phyloP scores from a whole-genome alignment of 2,113 vertebrate genomes.

The Columba livia region DNA sequence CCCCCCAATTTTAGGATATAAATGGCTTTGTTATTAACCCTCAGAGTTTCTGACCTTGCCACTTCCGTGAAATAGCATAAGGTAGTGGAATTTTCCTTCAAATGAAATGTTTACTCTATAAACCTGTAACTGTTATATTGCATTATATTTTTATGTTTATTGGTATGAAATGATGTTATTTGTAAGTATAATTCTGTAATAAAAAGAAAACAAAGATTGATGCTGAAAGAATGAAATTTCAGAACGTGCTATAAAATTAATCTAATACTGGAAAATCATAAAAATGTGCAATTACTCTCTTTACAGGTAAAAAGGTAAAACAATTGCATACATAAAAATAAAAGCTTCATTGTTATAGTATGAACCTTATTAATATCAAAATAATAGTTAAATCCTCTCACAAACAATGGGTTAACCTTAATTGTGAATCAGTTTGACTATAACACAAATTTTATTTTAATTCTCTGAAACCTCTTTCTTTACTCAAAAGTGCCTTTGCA shows the following conservation, averaged over 20 bases:
- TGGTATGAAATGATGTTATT: slow-evolving; percentile 58
- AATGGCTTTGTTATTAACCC: slow-evolving; percentile 24
- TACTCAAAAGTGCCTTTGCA: not conserved
- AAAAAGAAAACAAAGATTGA: slow-evolving; percentile 65
- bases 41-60: slow-evolving; percentile 24
- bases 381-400: not conserved
- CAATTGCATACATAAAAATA: slow-evolving; percentile 63
- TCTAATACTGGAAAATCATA: slow-evolving; percentile 62
- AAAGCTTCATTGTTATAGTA: slow-evolving; percentile 17
- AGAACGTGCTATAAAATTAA: slow-evolving; percentile 67
- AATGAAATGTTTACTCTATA: slow-evolving; percentile 67
- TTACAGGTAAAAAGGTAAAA: slow-evolving; percentile 66
- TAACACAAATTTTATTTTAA: not conserved
- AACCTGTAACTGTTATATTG: slow-evolving; percentile 58
- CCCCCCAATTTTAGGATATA: not conserved
- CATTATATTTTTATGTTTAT: slow-evolving; percentile 57
- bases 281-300: slow-evolving; percentile 66
- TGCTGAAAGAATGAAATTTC: slow-evolving; percentile 73
- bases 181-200: slow-evolving; percentile 70
- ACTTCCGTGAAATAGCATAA: slow-evolving; percentile 23
- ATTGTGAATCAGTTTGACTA: not conserved
- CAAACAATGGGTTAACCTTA: slow-evolving; percentile 32
- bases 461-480: not conserved
- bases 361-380: slow-evolving; percentile 46
- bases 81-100: slow-evolving; percentile 50